Evolutionary conservation across 2,888 invertebrate species (phyloP).

Genomic region (Rotaria sp.): DNA sequence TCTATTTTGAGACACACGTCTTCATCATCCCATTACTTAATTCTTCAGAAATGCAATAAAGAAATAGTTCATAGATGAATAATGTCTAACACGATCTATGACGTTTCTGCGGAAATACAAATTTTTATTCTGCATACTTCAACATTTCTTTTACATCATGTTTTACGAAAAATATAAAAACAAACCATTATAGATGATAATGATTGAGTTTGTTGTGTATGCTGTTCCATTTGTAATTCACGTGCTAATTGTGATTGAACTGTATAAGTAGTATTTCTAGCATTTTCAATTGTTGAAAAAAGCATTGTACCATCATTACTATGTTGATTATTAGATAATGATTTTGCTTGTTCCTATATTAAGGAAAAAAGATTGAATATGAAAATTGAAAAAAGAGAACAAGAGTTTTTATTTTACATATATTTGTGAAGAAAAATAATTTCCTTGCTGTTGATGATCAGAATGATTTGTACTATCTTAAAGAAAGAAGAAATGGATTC

Average conservation of each 20-base stretch:
- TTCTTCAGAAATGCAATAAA: too few species aligned
- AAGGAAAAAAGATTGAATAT: neutral
- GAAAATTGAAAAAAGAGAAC: neutral
- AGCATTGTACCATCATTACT: neutral
- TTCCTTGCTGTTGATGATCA: neutral
- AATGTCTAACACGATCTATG: too few species aligned
- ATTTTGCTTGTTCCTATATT: neutral
- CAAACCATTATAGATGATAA: neutral
- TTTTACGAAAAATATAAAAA: too few species aligned
- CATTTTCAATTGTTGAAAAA: conserved; percentile 31
- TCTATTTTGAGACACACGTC: too few species aligned
- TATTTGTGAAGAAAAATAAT: neutral
- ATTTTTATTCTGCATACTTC: too few species aligned
- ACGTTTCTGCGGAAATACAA: too few species aligned
- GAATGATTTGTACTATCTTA: neutral
- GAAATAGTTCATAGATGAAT: too few species aligned
- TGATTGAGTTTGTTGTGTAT: neutral
- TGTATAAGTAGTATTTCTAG: neutral
- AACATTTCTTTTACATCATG: too few species aligned
- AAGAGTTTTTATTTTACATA: neutral
- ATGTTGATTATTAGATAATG: neutral
- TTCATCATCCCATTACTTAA: too few species aligned
- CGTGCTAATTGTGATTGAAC: conserved; percentile 30
- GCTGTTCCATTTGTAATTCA: neutral
- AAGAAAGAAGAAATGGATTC: too few species aligned